Base-by-base conservation (phyloP, 2,113 vertebrate species). In the Sterrhoptilus dennistouni region DNA sequence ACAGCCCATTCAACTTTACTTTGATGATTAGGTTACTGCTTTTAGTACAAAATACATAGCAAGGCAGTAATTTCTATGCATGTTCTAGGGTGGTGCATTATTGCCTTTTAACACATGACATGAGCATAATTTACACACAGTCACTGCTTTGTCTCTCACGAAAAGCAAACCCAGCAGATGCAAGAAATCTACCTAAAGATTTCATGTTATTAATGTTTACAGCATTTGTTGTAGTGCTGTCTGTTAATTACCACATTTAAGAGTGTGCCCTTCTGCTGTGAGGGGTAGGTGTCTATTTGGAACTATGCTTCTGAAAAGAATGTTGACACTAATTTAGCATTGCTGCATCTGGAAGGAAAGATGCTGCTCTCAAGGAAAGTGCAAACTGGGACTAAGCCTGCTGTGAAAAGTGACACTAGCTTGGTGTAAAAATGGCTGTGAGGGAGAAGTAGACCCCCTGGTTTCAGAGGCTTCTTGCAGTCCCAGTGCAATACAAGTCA, bases 181-280 rank as follows among this genome's bases (percentile, higher is more conserved):
- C 80, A 94, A 93, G 42, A 96, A 96, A 76, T 83, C 94, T 94
- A 83, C n/a, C 33, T 95, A 64, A 89, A 95, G 92, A 96, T 97
- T 97, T 98, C 89, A 65, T 95, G 36, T 96, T 97, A 96, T 95
- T 97, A 96, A 92, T 95, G 95, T 97, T 98, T 97, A 95, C 20
- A 8, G 66, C 85, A 68, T 96, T 96, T 97, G 83, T 97, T 97
- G 85, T 95, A 83, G 95, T 69, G 83, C 84, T 97, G 90, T 90
- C 90, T 97, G 90, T 96, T 98, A 97, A 97, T 97, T 97, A 97
- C 91, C 90, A 83, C 61, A 29, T 96, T 96, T 95, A 96, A 82
- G 40, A 94, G 54, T 1, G 81, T 90, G 92, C 94, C 92, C 89
- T 94, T 91, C 88, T 86, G 95, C 96, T 93, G 72, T 61, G 79